A percentile compares a stretch with the other conserved stretches of the same genome.
phyloP scores from a whole-genome alignment of 1,140 invertebrate genomes.

The Drosophila azteca region DNA sequence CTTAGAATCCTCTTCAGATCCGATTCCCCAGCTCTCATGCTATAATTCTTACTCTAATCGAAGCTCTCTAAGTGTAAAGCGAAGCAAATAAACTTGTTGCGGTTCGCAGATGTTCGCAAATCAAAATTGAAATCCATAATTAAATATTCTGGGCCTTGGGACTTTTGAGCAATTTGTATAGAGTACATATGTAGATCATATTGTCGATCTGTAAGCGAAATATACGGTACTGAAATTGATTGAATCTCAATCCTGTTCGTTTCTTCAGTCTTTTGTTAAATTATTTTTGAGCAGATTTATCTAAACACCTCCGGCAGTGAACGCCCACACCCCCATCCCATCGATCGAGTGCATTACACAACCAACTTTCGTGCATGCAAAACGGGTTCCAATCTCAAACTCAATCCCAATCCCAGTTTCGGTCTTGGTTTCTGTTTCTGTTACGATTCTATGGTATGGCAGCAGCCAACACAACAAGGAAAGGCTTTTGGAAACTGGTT shows the following conservation, averaged over 20 bases:
- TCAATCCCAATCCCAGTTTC: conserved; percentile 25
- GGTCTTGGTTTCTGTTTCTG: conserved; percentile 24
- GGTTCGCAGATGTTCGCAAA: conserved; percentile 51
- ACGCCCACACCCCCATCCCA: conserved; percentile 44
- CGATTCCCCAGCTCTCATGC: conserved; percentile 5
- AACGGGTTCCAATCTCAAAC: conserved; percentile 47
- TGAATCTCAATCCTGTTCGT: conserved; percentile 38
- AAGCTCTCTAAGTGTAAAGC: conserved; percentile 43
- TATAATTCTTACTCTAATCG: not conserved
- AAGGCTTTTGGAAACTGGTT: conserved; percentile 67
- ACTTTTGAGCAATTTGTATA: conserved; percentile 63
- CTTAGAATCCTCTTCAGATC: conserved; percentile 57
- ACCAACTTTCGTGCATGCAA: conserved; percentile 56
- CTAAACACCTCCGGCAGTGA: conserved; percentile 63
- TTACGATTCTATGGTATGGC: conserved; percentile 55
- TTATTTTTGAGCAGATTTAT: conserved; percentile 71
- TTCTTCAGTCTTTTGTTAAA: conserved; percentile 44
- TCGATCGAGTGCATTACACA: conserved; percentile 54
- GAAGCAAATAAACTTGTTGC: conserved; percentile 69
- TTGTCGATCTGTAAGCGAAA: conserved; percentile 52
- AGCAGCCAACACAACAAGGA: conserved; percentile 70
- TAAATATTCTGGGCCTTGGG: conserved; percentile 57
- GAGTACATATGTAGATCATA: conserved; percentile 1
- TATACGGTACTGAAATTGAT: conserved; percentile 34
- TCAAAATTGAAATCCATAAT: conserved; percentile 22